Evolutionary conservation across 2,797 vertebrate species (phyloP), one percentile per base, ranked within the genome.

Genomic region (Scyliorhinus canicula): DNA sequence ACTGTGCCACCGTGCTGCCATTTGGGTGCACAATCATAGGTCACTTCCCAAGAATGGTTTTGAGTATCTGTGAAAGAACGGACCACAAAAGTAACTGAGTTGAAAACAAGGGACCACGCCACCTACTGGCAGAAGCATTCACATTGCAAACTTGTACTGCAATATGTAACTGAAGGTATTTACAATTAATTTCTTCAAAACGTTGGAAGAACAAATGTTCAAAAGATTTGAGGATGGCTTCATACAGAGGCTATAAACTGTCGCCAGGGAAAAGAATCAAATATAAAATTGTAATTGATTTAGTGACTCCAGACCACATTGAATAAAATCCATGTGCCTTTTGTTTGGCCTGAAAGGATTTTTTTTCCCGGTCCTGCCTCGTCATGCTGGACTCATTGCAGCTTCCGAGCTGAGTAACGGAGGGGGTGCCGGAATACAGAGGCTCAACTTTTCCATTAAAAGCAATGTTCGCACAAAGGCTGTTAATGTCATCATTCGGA

Each of bases 271-370:
- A 57, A 50, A 88, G 57, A 52, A 88, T 90, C 86, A 90, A 90
- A 90, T 16, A 55, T n/a, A 90, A 90, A 90, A 90, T 90, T 55
- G 52, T 88, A 19, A 57, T 55, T 90, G 86, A 60, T 90, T 90
- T 60, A 1, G 55, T 57, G n/a, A 60, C 57, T 90, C 35, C 50
- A 90, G 35, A 28, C 28, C 86, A 14, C 86, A 19, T 60, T 57
- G 79, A 82, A 82, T 82, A 47, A 82, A 82, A 82, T 82, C 79
- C 40, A 44, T 82, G 0, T 47, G 79, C 4, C 40, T 82, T 79
- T 82, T 82, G 44, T 82, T 82, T 3, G 8, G 40, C 79, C 79
- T 82, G 26, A 82, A 82, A 82, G 79, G 19, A 47, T 24, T n/a
- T 47, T 26, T 77, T 47, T 82, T 26, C n/a, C 57, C 21, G 19